These are phyloP conservation scores for Xenops minutus DNA, from an alignment of 2,797 vertebrate species.

Conservation along the genomic window DNA sequence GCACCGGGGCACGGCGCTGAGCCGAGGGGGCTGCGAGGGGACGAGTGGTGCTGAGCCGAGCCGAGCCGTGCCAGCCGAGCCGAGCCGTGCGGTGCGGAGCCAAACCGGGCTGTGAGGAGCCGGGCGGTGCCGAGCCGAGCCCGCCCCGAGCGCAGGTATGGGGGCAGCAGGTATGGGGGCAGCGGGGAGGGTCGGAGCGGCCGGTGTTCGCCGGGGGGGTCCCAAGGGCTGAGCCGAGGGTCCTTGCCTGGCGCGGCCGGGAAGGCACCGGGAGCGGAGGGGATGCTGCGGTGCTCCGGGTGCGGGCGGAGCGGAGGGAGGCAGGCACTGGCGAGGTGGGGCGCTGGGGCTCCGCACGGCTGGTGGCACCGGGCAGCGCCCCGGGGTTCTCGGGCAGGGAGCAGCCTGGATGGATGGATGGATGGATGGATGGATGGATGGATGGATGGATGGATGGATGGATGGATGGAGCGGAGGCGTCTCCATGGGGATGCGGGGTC, in stretches of 20 bases:
- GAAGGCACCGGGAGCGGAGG: background rate
- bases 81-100: background rate
- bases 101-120: background rate
- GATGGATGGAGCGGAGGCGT: background rate
- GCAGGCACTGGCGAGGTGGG: background rate
- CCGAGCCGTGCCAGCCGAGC: background rate
- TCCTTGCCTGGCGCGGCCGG: background rate
- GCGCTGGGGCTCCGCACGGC: background rate
- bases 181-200: background rate
- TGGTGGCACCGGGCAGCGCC: background rate
- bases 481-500: fast-evolving
- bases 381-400: background rate
- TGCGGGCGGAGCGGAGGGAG: background rate
- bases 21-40: background rate
- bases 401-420: background rate
- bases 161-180: background rate
- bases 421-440: background rate
- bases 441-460: background rate
- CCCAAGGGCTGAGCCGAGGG: background rate
- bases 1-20: background rate
- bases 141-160: background rate
- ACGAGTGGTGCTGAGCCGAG: background rate
- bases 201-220: background rate
- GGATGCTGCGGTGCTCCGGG: background rate
- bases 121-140: background rate